A percentile compares a stretch with the other conserved stretches of the same genome.
These are phyloP conservation scores for Drosophila nikananu DNA, from an alignment of 1,140 invertebrate species.

Conservation along the genomic window DNA sequence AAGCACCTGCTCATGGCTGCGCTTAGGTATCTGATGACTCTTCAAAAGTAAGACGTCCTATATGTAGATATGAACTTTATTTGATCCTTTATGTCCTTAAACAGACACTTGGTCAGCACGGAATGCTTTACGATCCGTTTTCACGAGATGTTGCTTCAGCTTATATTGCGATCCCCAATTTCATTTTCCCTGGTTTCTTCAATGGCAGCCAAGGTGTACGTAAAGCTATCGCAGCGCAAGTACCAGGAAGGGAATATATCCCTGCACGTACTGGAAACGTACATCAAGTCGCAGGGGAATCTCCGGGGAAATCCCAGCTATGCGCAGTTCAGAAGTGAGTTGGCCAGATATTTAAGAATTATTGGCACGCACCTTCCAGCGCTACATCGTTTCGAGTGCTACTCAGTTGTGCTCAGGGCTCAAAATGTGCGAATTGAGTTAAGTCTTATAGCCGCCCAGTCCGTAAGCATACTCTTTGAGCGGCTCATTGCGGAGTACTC, in stretches of 20 bases:
- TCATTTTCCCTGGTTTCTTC: conserved; percentile 2
- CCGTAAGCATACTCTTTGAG: conserved; percentile 41
- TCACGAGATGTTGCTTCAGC: conserved; percentile 42
- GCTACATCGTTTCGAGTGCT: conserved; percentile 34
- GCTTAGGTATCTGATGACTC: conserved; percentile 43
- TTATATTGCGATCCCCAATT: conserved; percentile 32
- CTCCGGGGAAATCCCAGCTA: conserved; percentile 8
- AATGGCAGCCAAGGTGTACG: conserved; percentile 53
- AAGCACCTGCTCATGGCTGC: conserved; percentile 35
- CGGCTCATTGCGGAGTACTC: conserved; percentile 30
- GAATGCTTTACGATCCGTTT: conserved; percentile 54
- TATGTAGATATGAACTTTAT: too few relatives aligned
- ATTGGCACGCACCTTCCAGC: conserved; percentile 30
- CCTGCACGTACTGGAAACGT: conserved; percentile 59
- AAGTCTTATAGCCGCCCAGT: conserved; percentile 48
- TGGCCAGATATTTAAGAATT: conserved; percentile 30
- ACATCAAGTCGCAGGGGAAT: conserved; percentile 25
- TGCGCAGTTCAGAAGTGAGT: conserved; percentile 16
- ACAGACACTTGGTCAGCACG: conserved; percentile 46
- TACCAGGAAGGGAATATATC: conserved; percentile 35
- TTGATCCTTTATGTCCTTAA: background rate
- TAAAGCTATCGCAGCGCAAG: conserved; percentile 46
- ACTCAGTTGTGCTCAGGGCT: conserved; percentile 17
- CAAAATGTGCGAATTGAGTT: conserved; percentile 36
- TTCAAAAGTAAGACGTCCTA: conserved; percentile 40